phyloP scores from a whole-genome alignment of 2,888 invertebrate genomes.

The Tigriopus californicus region DNA sequence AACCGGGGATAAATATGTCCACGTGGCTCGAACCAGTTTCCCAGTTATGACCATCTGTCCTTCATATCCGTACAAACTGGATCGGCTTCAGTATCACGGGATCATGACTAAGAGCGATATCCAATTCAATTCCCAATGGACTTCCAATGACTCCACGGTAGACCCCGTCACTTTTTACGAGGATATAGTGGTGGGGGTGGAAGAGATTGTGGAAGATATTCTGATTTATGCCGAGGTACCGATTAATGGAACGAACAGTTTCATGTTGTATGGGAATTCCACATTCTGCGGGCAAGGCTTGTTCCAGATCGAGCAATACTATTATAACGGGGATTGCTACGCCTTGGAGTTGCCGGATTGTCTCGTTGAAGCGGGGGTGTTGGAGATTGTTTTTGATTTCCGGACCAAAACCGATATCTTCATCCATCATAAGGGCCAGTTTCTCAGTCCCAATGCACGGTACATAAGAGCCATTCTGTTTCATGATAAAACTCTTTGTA shows the following conservation, averaged over 20 bases:
- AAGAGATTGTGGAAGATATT: neutral
- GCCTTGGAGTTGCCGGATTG: neutral
- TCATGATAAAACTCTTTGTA: too few species aligned
- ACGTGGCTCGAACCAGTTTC: neutral
- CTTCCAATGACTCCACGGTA: neutral
- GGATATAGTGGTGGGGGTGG: neutral
- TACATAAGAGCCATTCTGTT: too few species aligned
- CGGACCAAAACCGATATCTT: constrained; percentile 3
- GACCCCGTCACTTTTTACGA: neutral
- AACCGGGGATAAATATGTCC: neutral
- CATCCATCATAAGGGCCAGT: constrained; percentile 1
- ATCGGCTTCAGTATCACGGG: neutral
- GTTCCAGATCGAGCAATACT: neutral
- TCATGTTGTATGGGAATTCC: neutral
- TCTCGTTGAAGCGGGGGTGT: neutral
- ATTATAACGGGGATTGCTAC: neutral
- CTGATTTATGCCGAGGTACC: neutral
- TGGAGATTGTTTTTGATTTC: constrained; percentile 1
- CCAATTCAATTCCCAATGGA: neutral
- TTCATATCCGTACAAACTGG: neutral
- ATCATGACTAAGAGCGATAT: neutral
- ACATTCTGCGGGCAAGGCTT: neutral
- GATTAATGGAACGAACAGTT: neutral
- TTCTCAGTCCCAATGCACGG: neutral
- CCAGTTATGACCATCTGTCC: constrained; percentile 1